A percentile compares a stretch with the other conserved stretches of the same genome.
Evolutionary conservation across 1,140 invertebrate genomes (phyloP).

Genomic region (Ectropis grisescens): DNA sequence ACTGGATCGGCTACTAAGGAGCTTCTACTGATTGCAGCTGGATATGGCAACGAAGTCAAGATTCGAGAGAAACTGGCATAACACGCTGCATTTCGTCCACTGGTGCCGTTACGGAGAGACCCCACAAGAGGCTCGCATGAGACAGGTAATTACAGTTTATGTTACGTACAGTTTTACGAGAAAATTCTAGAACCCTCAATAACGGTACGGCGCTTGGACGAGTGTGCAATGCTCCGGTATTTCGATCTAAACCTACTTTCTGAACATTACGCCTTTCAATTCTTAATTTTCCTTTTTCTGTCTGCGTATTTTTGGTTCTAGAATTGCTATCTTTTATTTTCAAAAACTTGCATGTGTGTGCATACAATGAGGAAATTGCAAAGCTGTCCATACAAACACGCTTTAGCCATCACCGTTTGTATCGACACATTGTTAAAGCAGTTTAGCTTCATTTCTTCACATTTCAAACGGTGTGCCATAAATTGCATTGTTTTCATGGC

Average conservation of each 20-base stretch:
- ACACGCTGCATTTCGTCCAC: constrained; percentile 77
- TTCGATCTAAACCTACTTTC: constrained; percentile 1
- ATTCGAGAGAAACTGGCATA: constrained; percentile 75
- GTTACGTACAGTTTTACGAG: too few species aligned
- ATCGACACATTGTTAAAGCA: too few species aligned
- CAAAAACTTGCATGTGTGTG: constrained; percentile 18
- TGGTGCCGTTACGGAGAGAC: constrained; percentile 77
- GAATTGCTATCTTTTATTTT: constrained; percentile 14
- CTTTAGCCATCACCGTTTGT: constrained; percentile 5
- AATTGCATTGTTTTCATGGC: constrained; percentile 5
- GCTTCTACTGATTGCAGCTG: constrained; percentile 69
- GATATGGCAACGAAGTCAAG: constrained; percentile 68
- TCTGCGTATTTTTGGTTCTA: constrained; percentile 21
- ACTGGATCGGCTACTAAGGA: constrained; percentile 59
- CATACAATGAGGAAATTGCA: constrained; percentile 7
- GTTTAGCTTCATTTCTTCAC: too few species aligned
- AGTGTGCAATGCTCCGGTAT: background rate
- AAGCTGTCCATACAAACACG: constrained; percentile 20
- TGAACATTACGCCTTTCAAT: background rate
- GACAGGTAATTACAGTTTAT: constrained; percentile 68
- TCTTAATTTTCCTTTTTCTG: constrained; percentile 2
- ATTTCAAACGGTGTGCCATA: background rate
- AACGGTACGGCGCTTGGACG: constrained; percentile 4
- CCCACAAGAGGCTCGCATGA: constrained; percentile 73
- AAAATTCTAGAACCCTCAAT: constrained; percentile 23